phyloP scores from a whole-genome alignment of 2,797 vertebrate genomes.

The Chlorospingus flavigularis region DNA sequence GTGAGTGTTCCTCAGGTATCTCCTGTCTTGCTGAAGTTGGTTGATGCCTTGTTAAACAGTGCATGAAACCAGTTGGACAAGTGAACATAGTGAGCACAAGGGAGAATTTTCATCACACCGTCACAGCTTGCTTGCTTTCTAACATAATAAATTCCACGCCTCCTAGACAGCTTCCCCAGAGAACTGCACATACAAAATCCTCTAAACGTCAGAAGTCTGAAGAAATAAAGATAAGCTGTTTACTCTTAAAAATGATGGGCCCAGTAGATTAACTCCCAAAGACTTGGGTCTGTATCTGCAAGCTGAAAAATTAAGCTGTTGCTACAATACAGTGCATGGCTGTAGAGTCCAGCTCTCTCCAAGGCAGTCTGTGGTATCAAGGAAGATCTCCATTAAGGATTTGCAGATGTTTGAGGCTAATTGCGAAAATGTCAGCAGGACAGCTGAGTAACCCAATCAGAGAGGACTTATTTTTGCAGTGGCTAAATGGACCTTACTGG shows the following conservation, averaged over 20 bases:
- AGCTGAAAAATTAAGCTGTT: conserved; percentile 2
- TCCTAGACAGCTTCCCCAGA: background rate
- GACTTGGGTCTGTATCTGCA: background rate
- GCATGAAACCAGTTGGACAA: background rate
- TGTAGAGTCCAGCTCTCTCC: background rate
- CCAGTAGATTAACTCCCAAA: background rate
- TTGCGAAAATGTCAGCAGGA: background rate
- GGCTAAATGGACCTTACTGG: background rate
- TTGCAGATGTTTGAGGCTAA: background rate
- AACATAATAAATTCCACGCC: background rate
- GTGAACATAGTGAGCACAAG: background rate
- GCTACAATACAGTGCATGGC: background rate
- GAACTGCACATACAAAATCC: background rate
- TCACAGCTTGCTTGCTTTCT: conserved; percentile 13
- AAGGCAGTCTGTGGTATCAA: background rate
- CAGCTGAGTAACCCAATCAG: background rate
- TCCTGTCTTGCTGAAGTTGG: background rate
- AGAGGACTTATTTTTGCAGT: background rate
- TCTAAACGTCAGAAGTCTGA: background rate
- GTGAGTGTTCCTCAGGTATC: background rate
- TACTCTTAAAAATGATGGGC: background rate
- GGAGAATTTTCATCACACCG: background rate
- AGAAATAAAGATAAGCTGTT: background rate
- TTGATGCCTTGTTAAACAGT: background rate
- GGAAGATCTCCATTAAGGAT: background rate